phyloP scores from a whole-genome alignment of 2,888 invertebrate genomes.

The Xylota sylvarum region DNA sequence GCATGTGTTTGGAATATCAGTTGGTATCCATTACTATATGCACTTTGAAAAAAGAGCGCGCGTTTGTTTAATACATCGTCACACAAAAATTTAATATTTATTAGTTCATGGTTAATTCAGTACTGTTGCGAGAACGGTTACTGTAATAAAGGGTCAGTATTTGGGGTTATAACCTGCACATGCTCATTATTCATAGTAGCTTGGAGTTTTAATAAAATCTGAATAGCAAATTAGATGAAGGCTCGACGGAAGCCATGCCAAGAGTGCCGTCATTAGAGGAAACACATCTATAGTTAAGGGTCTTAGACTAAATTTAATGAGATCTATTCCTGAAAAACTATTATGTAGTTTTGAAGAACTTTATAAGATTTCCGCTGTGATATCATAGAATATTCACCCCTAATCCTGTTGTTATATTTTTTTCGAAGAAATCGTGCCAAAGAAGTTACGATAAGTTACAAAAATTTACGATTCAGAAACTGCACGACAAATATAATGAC shows the following conservation, averaged over 20 bases:
- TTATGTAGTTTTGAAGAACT: not conserved
- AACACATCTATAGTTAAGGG: not conserved
- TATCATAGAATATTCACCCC: not conserved
- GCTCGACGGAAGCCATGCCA: not conserved
- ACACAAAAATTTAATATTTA: conserved; percentile 72
- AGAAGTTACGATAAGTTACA: not conserved
- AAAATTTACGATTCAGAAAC: no score
- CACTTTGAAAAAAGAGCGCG: conserved; percentile 36
- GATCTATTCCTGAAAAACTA: not conserved
- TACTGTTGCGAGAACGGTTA: conserved; percentile 39
- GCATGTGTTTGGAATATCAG: conserved; percentile 14
- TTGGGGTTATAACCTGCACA: conserved; percentile 78
- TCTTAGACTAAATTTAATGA: not conserved
- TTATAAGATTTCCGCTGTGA: no score
- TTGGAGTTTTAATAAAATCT: conserved; percentile 63
- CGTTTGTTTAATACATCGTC: conserved; percentile 20
- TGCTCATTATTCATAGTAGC: conserved; percentile 76
- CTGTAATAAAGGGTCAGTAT: conserved; percentile 64
- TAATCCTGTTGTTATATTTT: not conserved
- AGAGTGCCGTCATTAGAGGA: not conserved
- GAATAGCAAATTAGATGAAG: conserved; percentile 64
- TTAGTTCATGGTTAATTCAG: conserved; percentile 76
- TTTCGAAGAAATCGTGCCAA: not conserved
- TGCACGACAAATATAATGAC: no score
- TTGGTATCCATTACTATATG: conserved; percentile 28